Evolutionary conservation across 1,140 invertebrate genomes (phyloP).

Genomic region (Drosophila tropicalis): DNA sequence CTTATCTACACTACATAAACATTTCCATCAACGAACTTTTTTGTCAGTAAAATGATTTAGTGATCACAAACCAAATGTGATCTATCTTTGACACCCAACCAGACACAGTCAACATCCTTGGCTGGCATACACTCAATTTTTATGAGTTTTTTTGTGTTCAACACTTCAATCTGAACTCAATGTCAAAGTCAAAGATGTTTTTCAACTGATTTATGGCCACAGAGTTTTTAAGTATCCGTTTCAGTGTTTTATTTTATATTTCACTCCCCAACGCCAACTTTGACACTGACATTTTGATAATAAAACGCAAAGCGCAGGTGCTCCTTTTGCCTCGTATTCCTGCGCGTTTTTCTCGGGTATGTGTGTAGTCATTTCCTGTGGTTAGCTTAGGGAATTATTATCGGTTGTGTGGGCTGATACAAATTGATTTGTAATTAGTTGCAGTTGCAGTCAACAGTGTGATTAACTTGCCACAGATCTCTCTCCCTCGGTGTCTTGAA

Average conservation of each 20-base stretch:
- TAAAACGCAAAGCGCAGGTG: slow-evolving; percentile 63
- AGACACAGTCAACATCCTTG: neutral
- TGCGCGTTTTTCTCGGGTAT: neutral
- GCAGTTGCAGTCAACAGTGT: slow-evolving; percentile 77
- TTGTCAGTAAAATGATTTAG: neutral
- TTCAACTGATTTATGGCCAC: slow-evolving; percentile 56
- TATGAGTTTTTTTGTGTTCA: slow-evolving; percentile 37
- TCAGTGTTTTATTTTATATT: slow-evolving; percentile 28
- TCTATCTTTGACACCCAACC: slow-evolving; percentile 37
- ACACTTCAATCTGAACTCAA: slow-evolving; percentile 33
- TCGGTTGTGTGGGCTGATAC: slow-evolving; percentile 54
- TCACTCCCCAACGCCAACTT: slow-evolving; percentile 6
- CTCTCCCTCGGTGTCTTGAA: neutral
- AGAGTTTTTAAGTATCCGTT: slow-evolving; percentile 33
- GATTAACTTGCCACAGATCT: slow-evolving; percentile 55
- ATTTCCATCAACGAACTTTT: no score
- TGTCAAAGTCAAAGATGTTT: slow-evolving; percentile 35
- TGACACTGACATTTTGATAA: slow-evolving; percentile 55
- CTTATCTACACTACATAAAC: no score
- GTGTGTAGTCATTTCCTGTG: slow-evolving; percentile 51
- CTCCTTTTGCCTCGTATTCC: neutral
- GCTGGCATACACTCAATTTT: slow-evolving; percentile 16
- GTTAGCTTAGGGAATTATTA: slow-evolving; percentile 30
- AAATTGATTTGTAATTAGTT: slow-evolving; percentile 81
- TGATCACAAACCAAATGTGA: slow-evolving; percentile 31